Percentiles rank a stretch among this genome's conserved stretches.
Conservation (phyloP, 2,113 vertebrate species). For the Psilopogon haemacephalus region DNA sequence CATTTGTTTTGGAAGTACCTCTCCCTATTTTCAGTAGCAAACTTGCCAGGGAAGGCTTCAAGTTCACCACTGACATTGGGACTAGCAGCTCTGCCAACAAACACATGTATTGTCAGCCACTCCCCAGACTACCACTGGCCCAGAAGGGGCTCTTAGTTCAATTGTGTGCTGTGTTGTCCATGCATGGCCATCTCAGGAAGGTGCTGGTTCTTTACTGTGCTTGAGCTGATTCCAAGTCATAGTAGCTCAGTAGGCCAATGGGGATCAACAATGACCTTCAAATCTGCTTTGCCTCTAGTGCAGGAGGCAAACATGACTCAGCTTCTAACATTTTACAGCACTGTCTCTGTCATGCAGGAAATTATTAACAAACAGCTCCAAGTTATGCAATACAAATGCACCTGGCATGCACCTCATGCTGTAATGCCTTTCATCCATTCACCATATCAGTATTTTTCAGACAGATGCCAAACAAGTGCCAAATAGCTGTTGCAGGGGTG, state of each 20-base stretch:
- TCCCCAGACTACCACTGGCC: not conserved
- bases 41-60: not conserved
- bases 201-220: not conserved
- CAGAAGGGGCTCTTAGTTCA: not conserved
- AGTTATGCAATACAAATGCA: not conserved
- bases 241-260: not conserved
- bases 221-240: not conserved
- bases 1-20: not conserved
- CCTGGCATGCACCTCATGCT: not conserved
- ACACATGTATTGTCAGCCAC: not conserved
- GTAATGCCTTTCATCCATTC: not conserved
- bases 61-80: not conserved
- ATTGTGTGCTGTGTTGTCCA: fast-evolving
- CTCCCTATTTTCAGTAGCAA: not conserved
- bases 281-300: not conserved
- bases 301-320: not conserved
- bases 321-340: not conserved
- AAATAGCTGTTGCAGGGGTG: not conserved
- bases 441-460: not conserved
- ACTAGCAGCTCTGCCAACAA: not conserved
- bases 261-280: not conserved
- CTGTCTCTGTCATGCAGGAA: not conserved
- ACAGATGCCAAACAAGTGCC: not conserved
- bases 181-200: fast-evolving
- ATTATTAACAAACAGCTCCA: not conserved